These are phyloP conservation scores for Scylla paramamosain DNA, from an alignment of 1,140 invertebrate species.

Conservation along the genomic window DNA sequence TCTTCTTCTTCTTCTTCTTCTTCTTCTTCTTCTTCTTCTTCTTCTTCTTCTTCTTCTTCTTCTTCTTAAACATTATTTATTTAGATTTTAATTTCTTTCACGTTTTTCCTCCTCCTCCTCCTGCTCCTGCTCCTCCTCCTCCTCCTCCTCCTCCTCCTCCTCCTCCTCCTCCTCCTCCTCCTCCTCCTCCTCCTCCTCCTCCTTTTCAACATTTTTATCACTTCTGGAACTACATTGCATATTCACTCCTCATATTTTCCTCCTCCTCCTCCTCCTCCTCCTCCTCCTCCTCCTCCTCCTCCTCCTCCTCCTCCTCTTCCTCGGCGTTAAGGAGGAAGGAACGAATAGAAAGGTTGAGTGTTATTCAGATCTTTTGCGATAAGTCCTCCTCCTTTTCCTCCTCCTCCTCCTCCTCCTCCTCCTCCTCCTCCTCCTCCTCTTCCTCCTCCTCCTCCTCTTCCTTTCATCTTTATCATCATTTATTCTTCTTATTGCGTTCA, in stretches of 20 bases:
- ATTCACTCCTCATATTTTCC: neutral
- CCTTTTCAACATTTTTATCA: neutral
- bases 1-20: too few relatives aligned
- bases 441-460: neutral
- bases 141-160: neutral
- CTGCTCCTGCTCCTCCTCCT: neutral
- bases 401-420: too few relatives aligned
- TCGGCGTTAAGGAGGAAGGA: neutral
- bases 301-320: constrained; percentile 3
- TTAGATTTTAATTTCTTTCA: neutral
- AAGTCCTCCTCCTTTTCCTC: neutral
- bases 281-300: neutral
- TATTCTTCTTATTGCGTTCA: neutral
- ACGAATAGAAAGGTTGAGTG: neutral
- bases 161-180: neutral
- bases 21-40: too few relatives aligned
- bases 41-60: neutral
- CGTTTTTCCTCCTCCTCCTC: neutral
- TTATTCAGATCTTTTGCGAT: neutral
- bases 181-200: neutral
- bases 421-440: too few relatives aligned
- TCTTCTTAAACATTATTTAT: neutral
- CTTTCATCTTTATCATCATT: neutral
- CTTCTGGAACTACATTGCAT: neutral
- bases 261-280: too few relatives aligned